Evolutionary conservation across 2,113 vertebrate species (phyloP).

Genomic region (Microtus ochrogaster): DNA sequence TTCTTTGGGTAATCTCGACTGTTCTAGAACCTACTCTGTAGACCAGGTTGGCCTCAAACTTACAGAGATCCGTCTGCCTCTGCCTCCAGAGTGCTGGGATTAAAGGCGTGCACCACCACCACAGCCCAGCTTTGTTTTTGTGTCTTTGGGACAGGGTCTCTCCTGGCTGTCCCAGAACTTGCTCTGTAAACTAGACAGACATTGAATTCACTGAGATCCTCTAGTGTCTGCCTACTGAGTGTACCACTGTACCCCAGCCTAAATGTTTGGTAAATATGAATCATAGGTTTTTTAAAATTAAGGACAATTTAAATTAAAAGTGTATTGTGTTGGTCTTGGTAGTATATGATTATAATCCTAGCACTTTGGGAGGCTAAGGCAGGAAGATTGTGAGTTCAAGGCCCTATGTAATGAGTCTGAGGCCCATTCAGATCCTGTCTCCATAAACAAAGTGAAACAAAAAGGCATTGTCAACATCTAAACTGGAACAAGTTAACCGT

Average conservation of each 20-base stretch:
- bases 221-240: not conserved
- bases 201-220: not conserved
- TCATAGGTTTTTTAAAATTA: slow-evolving; percentile 27
- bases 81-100: not conserved
- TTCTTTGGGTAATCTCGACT: not conserved
- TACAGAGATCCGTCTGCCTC: not conserved
- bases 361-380: not conserved
- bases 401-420: not conserved
- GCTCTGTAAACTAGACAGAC: not conserved
- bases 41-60: not conserved
- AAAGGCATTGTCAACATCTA: not conserved
- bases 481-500: slow-evolving; percentile 21
- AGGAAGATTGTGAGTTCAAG: not conserved
- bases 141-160: not conserved
- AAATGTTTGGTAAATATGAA: slow-evolving; percentile 14
- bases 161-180: not conserved
- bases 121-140: not conserved
- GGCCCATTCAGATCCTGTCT: no score
- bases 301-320: not conserved
- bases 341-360: not conserved
- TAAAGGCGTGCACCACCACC: not conserved
- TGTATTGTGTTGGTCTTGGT: not conserved
- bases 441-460: not conserved
- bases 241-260: not conserved
- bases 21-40: not conserved